These are phyloP conservation scores for Salvelinus namaycush DNA, from an alignment of 2,113 vertebrate species.

Conservation along the genomic window DNA sequence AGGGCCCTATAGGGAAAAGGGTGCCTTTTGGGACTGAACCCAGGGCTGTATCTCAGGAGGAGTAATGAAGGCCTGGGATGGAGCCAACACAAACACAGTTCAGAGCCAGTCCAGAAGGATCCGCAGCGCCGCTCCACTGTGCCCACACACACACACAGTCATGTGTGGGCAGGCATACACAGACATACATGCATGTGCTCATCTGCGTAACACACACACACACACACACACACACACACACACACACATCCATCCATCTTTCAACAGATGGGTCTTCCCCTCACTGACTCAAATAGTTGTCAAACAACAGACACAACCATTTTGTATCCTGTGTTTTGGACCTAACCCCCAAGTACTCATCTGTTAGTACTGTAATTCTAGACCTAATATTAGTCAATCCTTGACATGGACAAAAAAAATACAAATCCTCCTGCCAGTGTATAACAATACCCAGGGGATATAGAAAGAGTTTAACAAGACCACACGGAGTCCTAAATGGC, in stretches of 20 bases:
- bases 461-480: conserved; percentile 9
- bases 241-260: background rate
- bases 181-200: conserved; percentile 8
- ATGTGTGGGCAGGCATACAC: background rate
- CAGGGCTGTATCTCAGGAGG: conserved; percentile 74
- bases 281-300: conserved; percentile 40
- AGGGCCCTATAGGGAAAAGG: background rate
- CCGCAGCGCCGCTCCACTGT: conserved; percentile 25
- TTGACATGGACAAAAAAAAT: background rate
- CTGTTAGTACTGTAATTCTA: background rate
- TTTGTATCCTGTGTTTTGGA: background rate
- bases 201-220: background rate
- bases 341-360: conserved; percentile 29
- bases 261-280: conserved; percentile 50
- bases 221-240: background rate
- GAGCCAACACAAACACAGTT: conserved; percentile 74
- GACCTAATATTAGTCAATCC: background rate
- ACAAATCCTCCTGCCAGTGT: background rate
- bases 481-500: background rate
- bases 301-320: conserved; percentile 28
- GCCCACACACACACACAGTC: conserved; percentile 25
- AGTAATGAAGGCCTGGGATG: conserved; percentile 75
- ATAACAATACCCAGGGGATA: background rate
- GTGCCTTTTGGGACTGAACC: too few species aligned
- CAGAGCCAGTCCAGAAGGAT: conserved; percentile 60